A percentile compares a stretch with the other conserved stretches of the same genome.
Evolutionary conservation across 2,797 vertebrate species (phyloP).

Genomic region (Myotis myotis): DNA sequence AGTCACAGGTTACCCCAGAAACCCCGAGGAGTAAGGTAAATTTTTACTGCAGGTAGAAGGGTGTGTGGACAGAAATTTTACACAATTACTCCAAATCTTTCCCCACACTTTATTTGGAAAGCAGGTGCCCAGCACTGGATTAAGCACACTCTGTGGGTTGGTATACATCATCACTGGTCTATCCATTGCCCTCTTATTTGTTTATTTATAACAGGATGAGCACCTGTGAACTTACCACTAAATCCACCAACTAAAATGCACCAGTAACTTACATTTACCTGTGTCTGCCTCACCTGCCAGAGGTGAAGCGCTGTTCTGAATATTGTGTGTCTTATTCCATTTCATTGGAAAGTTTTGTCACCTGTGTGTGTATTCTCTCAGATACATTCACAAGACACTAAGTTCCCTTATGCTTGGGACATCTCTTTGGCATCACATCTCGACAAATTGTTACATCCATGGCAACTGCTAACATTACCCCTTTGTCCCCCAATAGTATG

Average conservation of each 20-base stretch:
- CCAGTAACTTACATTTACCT: background rate
- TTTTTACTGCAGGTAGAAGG: background rate
- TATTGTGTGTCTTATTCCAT: background rate
- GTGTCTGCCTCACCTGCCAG: background rate
- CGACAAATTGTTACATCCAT: background rate
- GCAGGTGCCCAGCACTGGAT: background rate
- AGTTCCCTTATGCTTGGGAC: background rate
- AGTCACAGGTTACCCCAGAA: background rate
- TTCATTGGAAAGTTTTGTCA: background rate
- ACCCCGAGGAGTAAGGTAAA: background rate
- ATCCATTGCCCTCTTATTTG: background rate
- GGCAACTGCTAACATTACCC: background rate
- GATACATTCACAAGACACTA: background rate
- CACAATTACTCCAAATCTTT: background rate
- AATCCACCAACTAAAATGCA: background rate
- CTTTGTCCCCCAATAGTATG: background rate
- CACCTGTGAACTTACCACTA: background rate
- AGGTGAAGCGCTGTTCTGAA: background rate
- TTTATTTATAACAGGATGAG: background rate
- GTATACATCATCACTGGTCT: background rate
- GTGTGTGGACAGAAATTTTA: background rate
- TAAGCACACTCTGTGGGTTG: background rate
- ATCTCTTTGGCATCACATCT: background rate
- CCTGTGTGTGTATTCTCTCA: background rate
- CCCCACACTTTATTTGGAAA: background rate